Conservation (phyloP, 2,797 vertebrate genomes). For the Valencia hispanica region DNA sequence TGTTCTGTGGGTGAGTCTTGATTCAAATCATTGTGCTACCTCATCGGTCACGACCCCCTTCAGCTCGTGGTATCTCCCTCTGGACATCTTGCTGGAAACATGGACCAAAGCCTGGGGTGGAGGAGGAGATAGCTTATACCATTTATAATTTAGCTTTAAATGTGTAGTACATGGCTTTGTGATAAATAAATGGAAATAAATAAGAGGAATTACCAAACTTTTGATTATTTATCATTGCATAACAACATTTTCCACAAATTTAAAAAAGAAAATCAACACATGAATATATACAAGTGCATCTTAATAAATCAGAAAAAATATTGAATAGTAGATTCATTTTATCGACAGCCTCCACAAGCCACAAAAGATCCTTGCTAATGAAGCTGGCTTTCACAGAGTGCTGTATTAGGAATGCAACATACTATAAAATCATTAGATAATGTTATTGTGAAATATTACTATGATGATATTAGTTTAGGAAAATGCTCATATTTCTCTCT, state of each 20-base stretch:
- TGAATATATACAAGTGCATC: too few relatives aligned
- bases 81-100: constrained; percentile 66
- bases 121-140: background rate
- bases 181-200: background rate
- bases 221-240: background rate
- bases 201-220: too few relatives aligned
- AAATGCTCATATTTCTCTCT: background rate
- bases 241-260: background rate
- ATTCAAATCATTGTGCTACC: constrained; percentile 40
- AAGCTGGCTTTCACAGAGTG: background rate
- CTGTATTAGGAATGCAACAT: background rate
- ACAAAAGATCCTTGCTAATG: background rate
- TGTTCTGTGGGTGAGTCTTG: background rate
- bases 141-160: background rate
- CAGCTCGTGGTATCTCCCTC: constrained; percentile 52
- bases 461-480: background rate
- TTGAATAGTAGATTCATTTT: background rate
- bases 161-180: background rate
- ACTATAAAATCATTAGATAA: background rate
- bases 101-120: constrained; percentile 66
- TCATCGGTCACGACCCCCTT: constrained; percentile 62
- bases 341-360: background rate
- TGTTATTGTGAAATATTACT: background rate
- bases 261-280: background rate
- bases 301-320: background rate